phyloP scores from a whole-genome alignment of 2,113 vertebrate genomes.

The Siniperca chuatsi region DNA sequence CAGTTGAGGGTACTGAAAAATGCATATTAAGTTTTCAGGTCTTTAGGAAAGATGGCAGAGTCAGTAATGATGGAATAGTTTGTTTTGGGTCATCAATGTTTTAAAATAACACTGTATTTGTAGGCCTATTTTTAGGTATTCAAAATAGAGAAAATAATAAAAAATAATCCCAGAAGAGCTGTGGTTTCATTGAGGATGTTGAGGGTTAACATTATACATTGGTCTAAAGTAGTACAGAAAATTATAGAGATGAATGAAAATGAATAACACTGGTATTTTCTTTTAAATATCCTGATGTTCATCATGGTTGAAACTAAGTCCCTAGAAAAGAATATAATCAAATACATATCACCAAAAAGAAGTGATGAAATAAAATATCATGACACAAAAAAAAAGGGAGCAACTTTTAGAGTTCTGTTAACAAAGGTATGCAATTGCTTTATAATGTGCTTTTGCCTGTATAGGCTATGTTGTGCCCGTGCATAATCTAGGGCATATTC shows the following conservation, averaged over 20 bases:
- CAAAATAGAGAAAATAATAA: not conserved
- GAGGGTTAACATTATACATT: not conserved
- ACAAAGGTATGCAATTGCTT: constrained; percentile 19
- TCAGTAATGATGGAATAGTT: not conserved
- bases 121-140: not conserved
- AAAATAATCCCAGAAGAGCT: not conserved
- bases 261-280: constrained; percentile 24
- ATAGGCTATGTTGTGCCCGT: constrained; percentile 43
- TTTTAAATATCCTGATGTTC: constrained; percentile 47
- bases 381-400: not conserved
- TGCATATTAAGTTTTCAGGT: not conserved
- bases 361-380: constrained; percentile 8
- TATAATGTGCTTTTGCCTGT: constrained; percentile 29
- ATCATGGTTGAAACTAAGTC: constrained; percentile 33
- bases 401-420: not conserved
- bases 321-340: not conserved
- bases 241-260: constrained; percentile 1
- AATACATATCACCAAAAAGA: constrained; percentile 32
- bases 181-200: not conserved
- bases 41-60: not conserved
- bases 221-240: not conserved
- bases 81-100: not conserved
- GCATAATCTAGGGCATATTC: constrained; percentile 63
- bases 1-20: not conserved
- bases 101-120: not conserved